These are phyloP conservation scores for Sturnus vulgaris DNA, from an alignment of 2,113 vertebrate genomes.

Conservation along the genomic window DNA sequence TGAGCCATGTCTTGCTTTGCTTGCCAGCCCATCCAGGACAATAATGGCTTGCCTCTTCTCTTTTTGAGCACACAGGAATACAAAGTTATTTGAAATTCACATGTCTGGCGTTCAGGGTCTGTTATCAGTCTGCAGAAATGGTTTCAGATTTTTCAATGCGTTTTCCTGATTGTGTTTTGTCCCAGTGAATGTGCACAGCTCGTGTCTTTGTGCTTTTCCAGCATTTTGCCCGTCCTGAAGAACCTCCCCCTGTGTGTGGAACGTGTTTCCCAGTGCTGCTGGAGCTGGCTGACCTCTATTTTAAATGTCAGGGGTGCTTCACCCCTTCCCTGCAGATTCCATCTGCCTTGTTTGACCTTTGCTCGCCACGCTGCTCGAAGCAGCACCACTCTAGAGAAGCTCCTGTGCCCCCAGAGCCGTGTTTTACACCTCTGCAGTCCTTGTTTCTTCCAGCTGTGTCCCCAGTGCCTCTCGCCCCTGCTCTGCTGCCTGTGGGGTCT, in stretches of 20 bases:
- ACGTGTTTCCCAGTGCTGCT: background rate
- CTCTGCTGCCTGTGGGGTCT: background rate
- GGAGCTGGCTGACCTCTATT: constrained; percentile 66
- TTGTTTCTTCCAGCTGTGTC: background rate
- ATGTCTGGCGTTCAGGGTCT: fast-evolving
- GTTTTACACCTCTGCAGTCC: fast-evolving
- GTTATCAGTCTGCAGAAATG: background rate
- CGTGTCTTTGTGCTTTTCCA: fast-evolving
- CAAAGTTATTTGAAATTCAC: background rate
- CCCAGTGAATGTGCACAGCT: background rate
- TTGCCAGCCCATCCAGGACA: background rate
- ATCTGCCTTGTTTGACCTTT: constrained; percentile 35
- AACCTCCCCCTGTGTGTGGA: background rate
- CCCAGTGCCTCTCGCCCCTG: fast-evolving
- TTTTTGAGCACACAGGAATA: background rate
- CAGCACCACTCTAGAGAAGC: fast-evolving
- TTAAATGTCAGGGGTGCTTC: constrained; percentile 73
- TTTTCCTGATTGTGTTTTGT: background rate
- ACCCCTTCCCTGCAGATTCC: constrained; percentile 3
- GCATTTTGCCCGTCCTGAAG: background rate
- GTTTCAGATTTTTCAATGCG: fast-evolving
- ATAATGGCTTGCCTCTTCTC: background rate
- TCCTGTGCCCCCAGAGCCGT: background rate
- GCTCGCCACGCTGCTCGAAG: background rate
- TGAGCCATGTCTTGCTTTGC: background rate